These are phyloP conservation scores for Pogonomyrmex californicus DNA, from an alignment of 1,140 invertebrate genomes.

Conservation along the genomic window DNA sequence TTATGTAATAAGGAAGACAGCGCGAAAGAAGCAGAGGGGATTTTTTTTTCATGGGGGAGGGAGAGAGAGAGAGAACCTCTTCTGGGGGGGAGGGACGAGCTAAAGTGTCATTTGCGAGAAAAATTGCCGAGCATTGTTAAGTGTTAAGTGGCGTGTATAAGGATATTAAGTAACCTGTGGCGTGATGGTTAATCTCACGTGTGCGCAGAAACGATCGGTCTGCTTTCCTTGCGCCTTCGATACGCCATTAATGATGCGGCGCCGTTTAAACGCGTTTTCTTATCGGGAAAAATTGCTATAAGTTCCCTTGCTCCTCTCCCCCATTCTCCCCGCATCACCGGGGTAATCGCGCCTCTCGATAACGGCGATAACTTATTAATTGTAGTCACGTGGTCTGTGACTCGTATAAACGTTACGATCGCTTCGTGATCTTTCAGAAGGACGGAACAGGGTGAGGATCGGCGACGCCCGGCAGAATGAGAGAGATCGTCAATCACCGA, in stretches of 20 bases:
- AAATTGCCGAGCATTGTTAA: constrained; percentile 60
- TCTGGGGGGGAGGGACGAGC: background rate
- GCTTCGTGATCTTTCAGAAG: constrained; percentile 67
- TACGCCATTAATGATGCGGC: constrained; percentile 1
- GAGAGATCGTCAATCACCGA: constrained; percentile 66
- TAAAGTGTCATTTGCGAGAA: constrained; percentile 26
- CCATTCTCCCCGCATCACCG: background rate
- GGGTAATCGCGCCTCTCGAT: background rate
- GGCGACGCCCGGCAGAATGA: constrained; percentile 73
- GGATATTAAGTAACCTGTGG: constrained; percentile 68
- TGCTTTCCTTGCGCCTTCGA: constrained; percentile 24
- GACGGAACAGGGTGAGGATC: constrained; percentile 51
- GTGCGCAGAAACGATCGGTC: constrained; percentile 49
- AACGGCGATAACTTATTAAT: constrained; percentile 20
- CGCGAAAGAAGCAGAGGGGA: too few species aligned
- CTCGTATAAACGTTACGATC: background rate
- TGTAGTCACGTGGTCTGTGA: constrained; percentile 28
- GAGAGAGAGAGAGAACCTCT: background rate
- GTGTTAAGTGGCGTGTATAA: constrained; percentile 72
- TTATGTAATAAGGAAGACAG: background rate
- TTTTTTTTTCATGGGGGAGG: too few species aligned
- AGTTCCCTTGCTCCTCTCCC: background rate
- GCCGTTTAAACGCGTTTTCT: constrained; percentile 62
- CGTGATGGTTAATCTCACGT: constrained; percentile 70
- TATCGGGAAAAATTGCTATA: constrained; percentile 50